These are phyloP conservation scores for Oscheius onirici DNA, from an alignment of 2,888 invertebrate species.

Conservation along the genomic window DNA sequence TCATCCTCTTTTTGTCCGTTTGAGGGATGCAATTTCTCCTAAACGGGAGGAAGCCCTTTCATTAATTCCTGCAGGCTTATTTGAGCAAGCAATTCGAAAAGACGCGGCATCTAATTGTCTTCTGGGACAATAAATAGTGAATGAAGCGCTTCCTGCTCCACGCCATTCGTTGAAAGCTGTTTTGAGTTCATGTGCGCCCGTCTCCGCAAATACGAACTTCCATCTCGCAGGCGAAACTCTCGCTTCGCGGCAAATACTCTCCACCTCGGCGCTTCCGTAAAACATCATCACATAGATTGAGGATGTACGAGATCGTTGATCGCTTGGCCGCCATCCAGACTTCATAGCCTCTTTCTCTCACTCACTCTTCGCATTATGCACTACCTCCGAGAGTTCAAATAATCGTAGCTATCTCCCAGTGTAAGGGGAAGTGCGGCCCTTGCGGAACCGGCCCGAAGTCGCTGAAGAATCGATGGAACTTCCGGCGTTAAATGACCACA, in stretches of 20 bases:
- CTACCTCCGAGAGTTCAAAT: conserved; percentile 1
- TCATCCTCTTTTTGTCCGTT: background rate
- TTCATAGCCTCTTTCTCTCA: too few relatives aligned
- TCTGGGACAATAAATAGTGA: background rate
- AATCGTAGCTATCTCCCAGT: background rate
- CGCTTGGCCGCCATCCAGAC: background rate
- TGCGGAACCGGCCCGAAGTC: conserved; percentile 29
- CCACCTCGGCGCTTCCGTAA: too few relatives aligned
- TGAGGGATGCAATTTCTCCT: background rate
- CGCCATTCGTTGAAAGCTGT: background rate
- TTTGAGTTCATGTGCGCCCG: conserved; percentile 13
- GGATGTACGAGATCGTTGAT: conserved; percentile 3
- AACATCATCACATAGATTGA: too few relatives aligned
- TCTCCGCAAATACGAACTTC: conserved; percentile 20
- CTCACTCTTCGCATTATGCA: too few relatives aligned
- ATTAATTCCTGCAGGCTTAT: background rate
- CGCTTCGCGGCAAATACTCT: too few relatives aligned
- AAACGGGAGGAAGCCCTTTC: background rate
- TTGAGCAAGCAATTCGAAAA: background rate
- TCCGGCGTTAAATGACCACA: conserved; percentile 31
- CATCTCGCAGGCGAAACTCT: background rate
- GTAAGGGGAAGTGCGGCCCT: conserved; percentile 26
- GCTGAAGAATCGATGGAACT: conserved; percentile 31
- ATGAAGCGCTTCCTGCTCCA: background rate
- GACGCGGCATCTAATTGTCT: background rate